These are phyloP conservation scores for Eremobia ochroleuca DNA, from an alignment of 2,888 invertebrate species.

Conservation along the genomic window DNA sequence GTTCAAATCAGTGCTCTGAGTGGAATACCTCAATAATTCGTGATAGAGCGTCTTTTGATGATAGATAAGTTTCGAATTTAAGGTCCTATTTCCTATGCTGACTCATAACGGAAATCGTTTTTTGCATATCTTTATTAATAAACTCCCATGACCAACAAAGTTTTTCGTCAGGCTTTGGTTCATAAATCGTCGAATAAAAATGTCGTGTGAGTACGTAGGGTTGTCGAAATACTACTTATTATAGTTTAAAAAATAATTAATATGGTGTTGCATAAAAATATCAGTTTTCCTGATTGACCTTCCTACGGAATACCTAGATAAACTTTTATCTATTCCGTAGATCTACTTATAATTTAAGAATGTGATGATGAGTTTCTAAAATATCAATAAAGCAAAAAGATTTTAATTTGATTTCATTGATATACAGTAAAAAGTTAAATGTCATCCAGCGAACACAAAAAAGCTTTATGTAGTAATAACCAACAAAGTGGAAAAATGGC, in stretches of 20 bases:
- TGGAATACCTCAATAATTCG: too few relatives aligned
- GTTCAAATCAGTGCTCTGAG: too few relatives aligned
- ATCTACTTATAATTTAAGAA: background rate
- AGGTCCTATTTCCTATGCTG: slow-evolving; percentile 17
- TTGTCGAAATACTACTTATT: slow-evolving; percentile 31
- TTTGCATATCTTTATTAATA: slow-evolving; percentile 43
- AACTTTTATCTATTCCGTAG: background rate
- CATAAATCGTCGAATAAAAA: slow-evolving; percentile 50
- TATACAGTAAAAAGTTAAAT: background rate
- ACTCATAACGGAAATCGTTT: slow-evolving; percentile 49
- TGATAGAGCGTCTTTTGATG: background rate
- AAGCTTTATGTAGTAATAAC: slow-evolving; percentile 9
- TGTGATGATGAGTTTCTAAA: background rate
- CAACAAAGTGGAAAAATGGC: slow-evolving; percentile 39
- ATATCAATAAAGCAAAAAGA: background rate
- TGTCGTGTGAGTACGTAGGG: slow-evolving; percentile 31
- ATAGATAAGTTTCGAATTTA: slow-evolving; percentile 3
- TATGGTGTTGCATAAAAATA: background rate
- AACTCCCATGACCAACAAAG: slow-evolving; percentile 41
- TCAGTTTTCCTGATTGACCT: background rate
- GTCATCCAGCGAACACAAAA: slow-evolving; percentile 18
- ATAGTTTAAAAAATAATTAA: background rate
- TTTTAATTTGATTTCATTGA: background rate
- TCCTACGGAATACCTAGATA: background rate
- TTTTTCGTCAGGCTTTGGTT: slow-evolving; percentile 26